Conservation (phyloP, 53 echinoderm and acorn worm genomes). For the Holothuria scabra region DNA sequence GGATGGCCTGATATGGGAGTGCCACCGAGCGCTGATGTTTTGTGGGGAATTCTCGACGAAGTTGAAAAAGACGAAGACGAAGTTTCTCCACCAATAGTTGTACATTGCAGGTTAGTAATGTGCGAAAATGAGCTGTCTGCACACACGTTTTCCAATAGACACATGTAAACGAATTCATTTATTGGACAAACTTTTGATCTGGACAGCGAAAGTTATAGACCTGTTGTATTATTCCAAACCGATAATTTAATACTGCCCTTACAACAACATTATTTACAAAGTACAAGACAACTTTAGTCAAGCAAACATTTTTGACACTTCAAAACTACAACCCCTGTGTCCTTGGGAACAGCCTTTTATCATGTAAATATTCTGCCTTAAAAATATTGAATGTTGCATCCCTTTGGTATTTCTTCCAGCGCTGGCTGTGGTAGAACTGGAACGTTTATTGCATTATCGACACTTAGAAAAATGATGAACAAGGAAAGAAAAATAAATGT, state of each 20-base stretch:
- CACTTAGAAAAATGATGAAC: conserved; percentile 11
- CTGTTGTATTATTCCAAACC: too few relatives aligned
- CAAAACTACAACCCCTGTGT: not conserved
- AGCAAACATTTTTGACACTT: too few relatives aligned
- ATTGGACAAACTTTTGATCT: too few relatives aligned
- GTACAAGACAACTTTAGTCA: too few relatives aligned
- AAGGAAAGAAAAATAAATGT: not conserved
- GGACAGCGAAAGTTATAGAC: too few relatives aligned
- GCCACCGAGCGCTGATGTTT: conserved; percentile 13
- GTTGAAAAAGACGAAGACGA: not conserved
- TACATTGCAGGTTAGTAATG: conserved; percentile 40
- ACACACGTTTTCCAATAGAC: too few relatives aligned
- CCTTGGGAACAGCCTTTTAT: not conserved
- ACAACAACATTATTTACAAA: too few relatives aligned
- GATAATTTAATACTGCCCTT: too few relatives aligned
- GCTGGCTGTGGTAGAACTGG: conserved; percentile 24
- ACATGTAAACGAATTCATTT: too few relatives aligned
- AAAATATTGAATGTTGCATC: not conserved
- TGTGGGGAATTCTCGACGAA: conserved; percentile 23
- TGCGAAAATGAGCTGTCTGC: too few relatives aligned
- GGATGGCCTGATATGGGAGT: conserved; percentile 31
- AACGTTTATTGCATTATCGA: not conserved
- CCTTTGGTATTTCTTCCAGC: not conserved
- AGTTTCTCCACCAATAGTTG: not conserved
- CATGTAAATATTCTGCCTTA: not conserved